A percentile compares a stretch with the other conserved stretches of the same genome.
Evolutionary conservation across 2,797 vertebrate species (phyloP).

Genomic region (Argya squamiceps): DNA sequence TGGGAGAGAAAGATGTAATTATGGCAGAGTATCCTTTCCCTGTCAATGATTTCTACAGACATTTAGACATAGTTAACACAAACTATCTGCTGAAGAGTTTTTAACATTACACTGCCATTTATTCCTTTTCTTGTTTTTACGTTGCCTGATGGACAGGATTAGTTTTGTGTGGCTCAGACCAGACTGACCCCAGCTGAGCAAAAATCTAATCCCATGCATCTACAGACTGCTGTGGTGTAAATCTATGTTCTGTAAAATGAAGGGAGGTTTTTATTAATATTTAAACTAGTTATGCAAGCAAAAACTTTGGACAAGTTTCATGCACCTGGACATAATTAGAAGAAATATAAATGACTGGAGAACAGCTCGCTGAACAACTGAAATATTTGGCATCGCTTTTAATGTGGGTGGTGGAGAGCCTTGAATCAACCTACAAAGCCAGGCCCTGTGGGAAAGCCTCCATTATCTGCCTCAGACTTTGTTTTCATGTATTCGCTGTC

Average conservation of each 20-base stretch:
- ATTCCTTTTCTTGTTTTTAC: neutral
- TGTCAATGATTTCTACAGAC: neutral
- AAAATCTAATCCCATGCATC: neutral
- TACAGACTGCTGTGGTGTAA: neutral
- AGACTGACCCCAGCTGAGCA: neutral
- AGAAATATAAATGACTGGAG: conserved; percentile 25
- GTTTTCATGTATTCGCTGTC: neutral
- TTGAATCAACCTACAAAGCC: conserved; percentile 13
- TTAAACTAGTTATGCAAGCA: conserved; percentile 40
- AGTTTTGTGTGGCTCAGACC: neutral
- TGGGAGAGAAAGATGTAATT: neutral
- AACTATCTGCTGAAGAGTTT: neutral
- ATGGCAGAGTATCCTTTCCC: neutral
- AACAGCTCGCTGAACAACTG: conserved; percentile 35
- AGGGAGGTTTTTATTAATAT: neutral
- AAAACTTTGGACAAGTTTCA: conserved; percentile 50
- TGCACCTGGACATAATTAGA: conserved; percentile 64
- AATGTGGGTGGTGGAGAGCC: neutral
- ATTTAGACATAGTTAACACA: neutral
- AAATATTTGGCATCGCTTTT: conserved; percentile 12
- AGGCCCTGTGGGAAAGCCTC: neutral
- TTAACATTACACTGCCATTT: neutral
- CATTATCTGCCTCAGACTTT: neutral
- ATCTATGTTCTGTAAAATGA: neutral
- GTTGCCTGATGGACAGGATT: neutral